phyloP scores from a whole-genome alignment of 2,888 invertebrate genomes.

The Drosophila phalerata region DNA sequence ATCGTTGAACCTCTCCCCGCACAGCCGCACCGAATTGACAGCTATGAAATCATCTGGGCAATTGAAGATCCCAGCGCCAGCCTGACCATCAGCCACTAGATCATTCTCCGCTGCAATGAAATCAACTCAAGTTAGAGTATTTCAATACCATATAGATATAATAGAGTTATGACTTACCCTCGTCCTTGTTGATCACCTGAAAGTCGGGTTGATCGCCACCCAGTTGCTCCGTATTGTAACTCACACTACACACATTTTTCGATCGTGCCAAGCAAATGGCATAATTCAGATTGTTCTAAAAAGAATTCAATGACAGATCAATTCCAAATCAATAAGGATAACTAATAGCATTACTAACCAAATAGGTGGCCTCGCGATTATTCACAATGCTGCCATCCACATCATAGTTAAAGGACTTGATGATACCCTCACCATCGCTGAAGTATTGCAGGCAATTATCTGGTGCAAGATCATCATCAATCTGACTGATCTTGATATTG shows the following conservation, averaged over 20 bases:
- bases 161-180: constrained; percentile 85
- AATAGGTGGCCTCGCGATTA: constrained; percentile 87
- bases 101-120: constrained; percentile 87
- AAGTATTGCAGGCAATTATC: constrained; percentile 89
- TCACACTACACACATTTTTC: constrained; percentile 88
- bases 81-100: constrained; percentile 89
- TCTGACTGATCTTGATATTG: constrained; percentile 88
- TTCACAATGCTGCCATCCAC: constrained; percentile 87
- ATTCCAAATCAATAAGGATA: not conserved
- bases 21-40: constrained; percentile 89
- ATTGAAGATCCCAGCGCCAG: constrained; percentile 91
- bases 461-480: constrained; percentile 86
- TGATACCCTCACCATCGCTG: constrained; percentile 87
- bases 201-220: constrained; percentile 87
- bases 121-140: not conserved
- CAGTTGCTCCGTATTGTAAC: constrained; percentile 86
- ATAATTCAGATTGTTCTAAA: constrained; percentile 91
- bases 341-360: constrained; percentile 86
- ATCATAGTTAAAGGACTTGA: constrained; percentile 91
- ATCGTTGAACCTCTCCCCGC: constrained; percentile 91
- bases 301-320: not conserved
- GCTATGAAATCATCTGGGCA: constrained; percentile 92
- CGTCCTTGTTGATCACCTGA: constrained; percentile 89
- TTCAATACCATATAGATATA: not conserved
- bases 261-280: constrained; percentile 90